Conservation (phyloP, 2,113 vertebrate species). For the Tachysurus fulvidraco region DNA sequence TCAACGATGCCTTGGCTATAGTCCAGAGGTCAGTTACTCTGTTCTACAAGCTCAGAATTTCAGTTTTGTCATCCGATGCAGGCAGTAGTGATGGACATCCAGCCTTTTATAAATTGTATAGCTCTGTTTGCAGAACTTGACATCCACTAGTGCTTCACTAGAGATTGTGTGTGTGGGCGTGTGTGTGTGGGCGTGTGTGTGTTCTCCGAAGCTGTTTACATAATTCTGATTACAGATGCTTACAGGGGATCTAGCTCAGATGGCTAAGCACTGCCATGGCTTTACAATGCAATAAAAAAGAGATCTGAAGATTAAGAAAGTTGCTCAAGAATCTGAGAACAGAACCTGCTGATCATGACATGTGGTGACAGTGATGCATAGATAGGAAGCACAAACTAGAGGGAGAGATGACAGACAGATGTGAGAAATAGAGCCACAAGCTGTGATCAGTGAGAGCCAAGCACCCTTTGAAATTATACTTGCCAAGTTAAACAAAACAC, state of each 20-base stretch:
- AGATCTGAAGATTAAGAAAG: background rate
- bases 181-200: too few species aligned
- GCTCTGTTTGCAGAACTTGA: too few species aligned
- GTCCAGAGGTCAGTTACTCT: constrained; percentile 84
- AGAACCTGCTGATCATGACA: background rate
- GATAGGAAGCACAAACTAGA: background rate
- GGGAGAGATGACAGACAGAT: background rate
- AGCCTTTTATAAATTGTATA: too few species aligned
- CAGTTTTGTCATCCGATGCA: background rate
- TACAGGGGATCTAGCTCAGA: background rate
- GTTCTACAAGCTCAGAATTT: background rate
- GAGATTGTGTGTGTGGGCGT: too few species aligned
- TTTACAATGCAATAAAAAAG: background rate
- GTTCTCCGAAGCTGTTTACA: background rate
- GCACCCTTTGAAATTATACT: background rate
- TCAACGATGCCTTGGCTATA: constrained; percentile 87
- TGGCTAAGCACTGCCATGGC: background rate
- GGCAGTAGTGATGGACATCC: background rate
- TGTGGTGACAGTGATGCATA: background rate
- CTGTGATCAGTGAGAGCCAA: background rate
- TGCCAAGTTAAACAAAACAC: background rate
- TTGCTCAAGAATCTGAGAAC: background rate
- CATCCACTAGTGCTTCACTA: background rate
- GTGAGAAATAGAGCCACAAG: background rate
- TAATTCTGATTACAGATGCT: background rate